Evolutionary conservation across 2,797 vertebrate genomes (phyloP), one percentile per base, ranked within the genome.

Genomic region (Pogoniulus pusillus): DNA sequence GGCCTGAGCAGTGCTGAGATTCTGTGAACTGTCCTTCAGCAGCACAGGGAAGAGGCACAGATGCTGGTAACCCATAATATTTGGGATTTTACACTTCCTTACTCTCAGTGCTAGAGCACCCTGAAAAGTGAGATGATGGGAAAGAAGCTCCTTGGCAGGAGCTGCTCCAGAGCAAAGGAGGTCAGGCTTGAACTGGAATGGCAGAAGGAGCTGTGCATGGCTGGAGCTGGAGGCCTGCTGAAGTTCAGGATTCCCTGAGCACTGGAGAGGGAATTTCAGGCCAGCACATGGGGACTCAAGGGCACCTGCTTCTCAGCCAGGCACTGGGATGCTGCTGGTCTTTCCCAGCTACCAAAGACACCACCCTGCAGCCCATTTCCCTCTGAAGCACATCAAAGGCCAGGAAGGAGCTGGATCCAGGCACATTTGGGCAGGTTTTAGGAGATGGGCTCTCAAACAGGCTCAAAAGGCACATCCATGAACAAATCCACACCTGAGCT

Each of bases 401-500:
- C 83, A 35, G 47, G 22, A 75, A 91, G 59, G 32, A 93, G 17
- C 85, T 74, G 85, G 85, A 81, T 81, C 53, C 24, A 54, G 54
- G 83, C 88, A 94, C 83, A 88, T 76, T 90, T 73, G 14, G 1
- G 32, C 9, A 53, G 77, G 39, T 94, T 93, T 94, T 92, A 88
- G 76, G 78, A 93, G 85, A 70, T 15, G 6, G 59, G 39, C 85
- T 78, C 82, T 87, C 57, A 91, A 79, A 84, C 37, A 76, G 2
- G 32, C 77, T 79, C 77, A 84, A 68, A 59, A 71, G 74, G 64
- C 83, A 94, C 0, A 1, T 72, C 53, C 71, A 59, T 4, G 72
- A 88, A 64, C 69, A 93, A 91, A 89, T 71, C 84, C 91, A 84
- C 90, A 64, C 91, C 90, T 93, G 58, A 90, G 68, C 37, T 93